These are phyloP conservation scores for Sympetrum striolatum DNA, from an alignment of 2,888 invertebrate species.

Conservation along the genomic window DNA sequence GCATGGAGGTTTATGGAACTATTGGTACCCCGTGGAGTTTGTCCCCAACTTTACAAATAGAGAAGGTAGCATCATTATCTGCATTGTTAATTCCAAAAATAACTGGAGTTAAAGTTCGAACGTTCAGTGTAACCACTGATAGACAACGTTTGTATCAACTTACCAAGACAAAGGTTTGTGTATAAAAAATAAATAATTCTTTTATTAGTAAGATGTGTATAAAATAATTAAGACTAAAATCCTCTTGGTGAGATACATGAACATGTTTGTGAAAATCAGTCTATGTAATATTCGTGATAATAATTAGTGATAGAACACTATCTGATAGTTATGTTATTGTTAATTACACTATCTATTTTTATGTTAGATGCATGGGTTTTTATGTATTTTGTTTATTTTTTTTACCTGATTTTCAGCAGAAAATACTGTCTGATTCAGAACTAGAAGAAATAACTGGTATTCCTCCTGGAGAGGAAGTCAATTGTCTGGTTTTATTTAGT, in stretches of 20 bases:
- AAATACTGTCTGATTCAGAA: background rate
- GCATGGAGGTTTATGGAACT: conserved; percentile 1
- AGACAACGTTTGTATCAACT: background rate
- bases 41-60: background rate
- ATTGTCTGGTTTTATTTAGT: background rate
- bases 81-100: background rate
- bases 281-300: background rate
- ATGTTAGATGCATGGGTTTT: no score
- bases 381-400: background rate
- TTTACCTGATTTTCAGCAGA: background rate
- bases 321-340: no score
- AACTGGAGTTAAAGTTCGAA: background rate
- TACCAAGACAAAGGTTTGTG: background rate
- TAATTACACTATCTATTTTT: no score
- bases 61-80: background rate
- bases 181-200: background rate
- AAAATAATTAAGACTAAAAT: no score
- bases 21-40: background rate
- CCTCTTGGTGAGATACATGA: no score
- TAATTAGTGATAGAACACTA: no score
- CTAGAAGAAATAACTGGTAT: conserved; percentile 9
- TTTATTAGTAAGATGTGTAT: no score
- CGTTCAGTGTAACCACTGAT: background rate
- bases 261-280: background rate
- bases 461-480: background rate